phyloP scores from a whole-genome alignment of 2,888 invertebrate genomes.

The Gnatocerus cornutus region DNA sequence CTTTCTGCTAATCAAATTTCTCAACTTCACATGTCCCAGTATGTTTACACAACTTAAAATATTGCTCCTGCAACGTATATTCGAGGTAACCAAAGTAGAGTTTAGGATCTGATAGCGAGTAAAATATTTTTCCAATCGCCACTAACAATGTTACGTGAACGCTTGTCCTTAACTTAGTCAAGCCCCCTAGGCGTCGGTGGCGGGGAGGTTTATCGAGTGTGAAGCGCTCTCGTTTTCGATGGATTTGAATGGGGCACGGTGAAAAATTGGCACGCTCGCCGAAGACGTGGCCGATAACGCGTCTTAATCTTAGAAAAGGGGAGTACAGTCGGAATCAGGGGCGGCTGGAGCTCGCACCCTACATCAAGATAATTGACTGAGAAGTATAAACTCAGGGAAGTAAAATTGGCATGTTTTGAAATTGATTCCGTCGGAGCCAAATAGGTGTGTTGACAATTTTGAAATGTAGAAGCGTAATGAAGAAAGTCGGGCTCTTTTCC shows the following conservation, averaged over 20 bases:
- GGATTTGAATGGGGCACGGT: slow-evolving; percentile 34
- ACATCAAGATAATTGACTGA: background rate
- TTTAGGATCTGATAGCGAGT: too few relatives aligned
- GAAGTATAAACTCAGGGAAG: too few relatives aligned
- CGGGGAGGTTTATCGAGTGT: slow-evolving; percentile 35
- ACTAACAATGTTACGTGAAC: background rate
- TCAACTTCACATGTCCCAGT: too few relatives aligned
- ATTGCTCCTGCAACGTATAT: too few relatives aligned
- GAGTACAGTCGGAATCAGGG: background rate
- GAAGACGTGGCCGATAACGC: slow-evolving; percentile 17
- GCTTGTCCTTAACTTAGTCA: background rate
- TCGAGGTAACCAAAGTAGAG: too few relatives aligned
- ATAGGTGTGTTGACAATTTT: too few relatives aligned
- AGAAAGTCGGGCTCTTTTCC: slow-evolving; percentile 1
- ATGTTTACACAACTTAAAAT: too few relatives aligned
- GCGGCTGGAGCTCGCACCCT: background rate
- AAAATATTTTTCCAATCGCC: too few relatives aligned
- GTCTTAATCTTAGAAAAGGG: slow-evolving; percentile 23
- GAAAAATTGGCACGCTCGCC: slow-evolving; percentile 32
- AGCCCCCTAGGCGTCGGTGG: background rate
- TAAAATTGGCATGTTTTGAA: too few relatives aligned
- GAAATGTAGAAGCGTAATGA: background rate
- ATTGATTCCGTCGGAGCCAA: too few relatives aligned
- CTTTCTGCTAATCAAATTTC: too few relatives aligned
- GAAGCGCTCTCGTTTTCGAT: slow-evolving; percentile 23